Percentiles rank a stretch among this genome's conserved stretches.
These are phyloP conservation scores for Anneissia japonica DNA, from an alignment of 35 echinoderm and acorn worm genomes.

Conservation along the genomic window DNA sequence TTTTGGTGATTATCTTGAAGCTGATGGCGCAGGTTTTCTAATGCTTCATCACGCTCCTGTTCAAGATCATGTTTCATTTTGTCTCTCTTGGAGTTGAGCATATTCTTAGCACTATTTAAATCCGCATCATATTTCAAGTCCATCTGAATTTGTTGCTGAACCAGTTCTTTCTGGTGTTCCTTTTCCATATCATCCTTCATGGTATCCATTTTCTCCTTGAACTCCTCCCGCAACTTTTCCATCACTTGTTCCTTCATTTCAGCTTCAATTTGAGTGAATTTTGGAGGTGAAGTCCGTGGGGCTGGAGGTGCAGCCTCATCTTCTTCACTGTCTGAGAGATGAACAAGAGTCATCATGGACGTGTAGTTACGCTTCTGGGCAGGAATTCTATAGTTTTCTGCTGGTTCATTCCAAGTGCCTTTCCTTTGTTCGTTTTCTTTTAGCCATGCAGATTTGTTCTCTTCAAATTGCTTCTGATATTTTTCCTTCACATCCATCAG, in stretches of 20 bases:
- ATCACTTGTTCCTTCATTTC: slow-evolving; percentile 74
- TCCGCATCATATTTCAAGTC: slow-evolving; percentile 75
- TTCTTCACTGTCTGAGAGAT: slow-evolving; percentile 83
- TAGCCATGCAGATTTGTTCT: background rate
- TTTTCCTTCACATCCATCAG: slow-evolving; percentile 47
- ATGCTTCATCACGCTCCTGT: slow-evolving; percentile 49
- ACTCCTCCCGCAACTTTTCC: slow-evolving; percentile 61
- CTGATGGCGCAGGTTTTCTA: slow-evolving; percentile 49
- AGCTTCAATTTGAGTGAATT: slow-evolving; percentile 61
- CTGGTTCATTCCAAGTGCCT: slow-evolving; percentile 6
- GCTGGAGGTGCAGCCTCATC: slow-evolving; percentile 1
- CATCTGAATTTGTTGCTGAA: slow-evolving; percentile 50
- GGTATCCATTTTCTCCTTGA: slow-evolving; percentile 62
- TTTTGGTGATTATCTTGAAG: slow-evolving; percentile 58
- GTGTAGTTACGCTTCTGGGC: slow-evolving; percentile 44
- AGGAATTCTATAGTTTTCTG: slow-evolving; percentile 47
- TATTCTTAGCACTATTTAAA: slow-evolving; percentile 48
- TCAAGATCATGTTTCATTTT: slow-evolving; percentile 36
- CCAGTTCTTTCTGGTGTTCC: slow-evolving; percentile 63
- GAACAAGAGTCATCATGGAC: slow-evolving; percentile 82
- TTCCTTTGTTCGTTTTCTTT: slow-evolving; percentile 7
- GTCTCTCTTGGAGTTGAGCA: slow-evolving; percentile 48
- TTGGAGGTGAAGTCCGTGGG: slow-evolving; percentile 71
- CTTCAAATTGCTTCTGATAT: slow-evolving; percentile 2
- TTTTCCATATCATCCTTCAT: slow-evolving; percentile 67